These are phyloP conservation scores for Stenichneumon culpator DNA, from an alignment of 2,888 invertebrate genomes.

Conservation along the genomic window DNA sequence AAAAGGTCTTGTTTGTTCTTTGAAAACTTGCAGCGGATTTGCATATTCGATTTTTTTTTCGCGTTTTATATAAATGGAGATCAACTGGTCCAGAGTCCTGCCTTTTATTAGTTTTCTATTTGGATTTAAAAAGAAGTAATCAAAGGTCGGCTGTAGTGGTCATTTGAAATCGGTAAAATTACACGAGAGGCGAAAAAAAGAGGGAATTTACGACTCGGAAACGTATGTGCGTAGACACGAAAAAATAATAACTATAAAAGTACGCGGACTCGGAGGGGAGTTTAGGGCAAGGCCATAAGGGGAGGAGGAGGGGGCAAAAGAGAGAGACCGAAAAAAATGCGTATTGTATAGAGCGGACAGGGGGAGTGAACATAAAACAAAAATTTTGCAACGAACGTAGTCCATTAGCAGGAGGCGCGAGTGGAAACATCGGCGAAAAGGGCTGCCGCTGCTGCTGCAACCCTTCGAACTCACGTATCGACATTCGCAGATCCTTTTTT, in stretches of 20 bases:
- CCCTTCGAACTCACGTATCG: conserved; percentile 66
- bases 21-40: no score
- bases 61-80: neutral
- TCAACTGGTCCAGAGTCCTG: neutral
- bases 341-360: conserved; percentile 40
- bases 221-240: conserved; percentile 42
- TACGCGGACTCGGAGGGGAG: neutral
- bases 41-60: neutral
- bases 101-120: conserved; percentile 1
- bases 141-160: neutral
- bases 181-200: conserved; percentile 27
- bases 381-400: conserved; percentile 64
- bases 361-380: conserved; percentile 63
- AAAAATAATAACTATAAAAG: conserved; percentile 64
- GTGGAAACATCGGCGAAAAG: conserved; percentile 41
- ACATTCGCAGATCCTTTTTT: conserved; percentile 50
- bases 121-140: neutral
- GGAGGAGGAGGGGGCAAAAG: neutral
- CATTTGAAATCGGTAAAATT: conserved; percentile 3
- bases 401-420: conserved; percentile 59
- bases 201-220: conserved; percentile 37
- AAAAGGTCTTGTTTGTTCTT: neutral
- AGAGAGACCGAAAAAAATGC: conserved; percentile 57
- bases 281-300: conserved; percentile 30
- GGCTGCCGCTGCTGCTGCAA: conserved; percentile 46